phyloP scores from a whole-genome alignment of 2,888 invertebrate species.

The Lithophane ornitopus region DNA sequence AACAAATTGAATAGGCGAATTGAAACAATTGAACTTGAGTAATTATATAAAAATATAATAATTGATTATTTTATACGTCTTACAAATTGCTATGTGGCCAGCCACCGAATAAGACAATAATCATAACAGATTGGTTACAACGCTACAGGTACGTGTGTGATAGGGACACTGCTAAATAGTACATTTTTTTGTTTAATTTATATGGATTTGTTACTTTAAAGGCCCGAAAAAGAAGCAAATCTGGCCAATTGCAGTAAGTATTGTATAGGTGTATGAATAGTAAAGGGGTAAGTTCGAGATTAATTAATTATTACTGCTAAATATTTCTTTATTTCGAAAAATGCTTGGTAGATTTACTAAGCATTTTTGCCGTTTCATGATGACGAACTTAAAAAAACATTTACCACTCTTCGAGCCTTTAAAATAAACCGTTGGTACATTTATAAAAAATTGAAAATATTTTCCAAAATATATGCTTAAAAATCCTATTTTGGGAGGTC shows the following conservation, averaged over 20 bases:
- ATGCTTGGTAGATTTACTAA: too few relatives aligned
- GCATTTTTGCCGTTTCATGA: not conserved
- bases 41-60: conserved; percentile 86
- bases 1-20: conserved; percentile 88
- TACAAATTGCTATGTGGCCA: conserved; percentile 86
- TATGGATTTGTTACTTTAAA: conserved; percentile 13
- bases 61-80: conserved; percentile 76
- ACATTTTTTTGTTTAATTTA: conserved; percentile 13
- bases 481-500: conserved; percentile 3
- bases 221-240: conserved; percentile 1
- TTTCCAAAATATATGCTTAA: conserved; percentile 36
- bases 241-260: not conserved
- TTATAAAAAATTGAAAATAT: not conserved
- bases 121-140: conserved; percentile 66
- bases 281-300: not conserved
- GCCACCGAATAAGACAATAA: conserved; percentile 84
- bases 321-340: not conserved
- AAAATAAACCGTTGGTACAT: conserved; percentile 19
- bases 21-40: conserved; percentile 82
- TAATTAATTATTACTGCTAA: not conserved
- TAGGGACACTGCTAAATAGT: conserved; percentile 5
- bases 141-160: conserved; percentile 60
- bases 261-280: not conserved
- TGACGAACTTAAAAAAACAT: not conserved
- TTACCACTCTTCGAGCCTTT: conserved; percentile 5